These are phyloP conservation scores for Bergia sp. DNA, from an alignment of 92 coral and sea anemone species.

Conservation along the genomic window DNA sequence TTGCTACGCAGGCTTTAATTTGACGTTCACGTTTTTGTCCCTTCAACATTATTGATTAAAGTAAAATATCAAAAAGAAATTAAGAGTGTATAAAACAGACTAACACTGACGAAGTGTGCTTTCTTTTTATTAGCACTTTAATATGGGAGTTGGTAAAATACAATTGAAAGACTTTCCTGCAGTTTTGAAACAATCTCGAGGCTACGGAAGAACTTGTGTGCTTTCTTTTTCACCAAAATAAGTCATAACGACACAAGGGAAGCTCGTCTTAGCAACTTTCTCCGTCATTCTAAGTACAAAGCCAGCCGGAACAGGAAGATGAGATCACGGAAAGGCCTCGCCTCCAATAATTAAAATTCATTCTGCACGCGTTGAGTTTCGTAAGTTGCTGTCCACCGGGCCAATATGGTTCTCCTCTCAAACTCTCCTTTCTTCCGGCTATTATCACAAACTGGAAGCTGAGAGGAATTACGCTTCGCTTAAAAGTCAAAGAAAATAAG, in stretches of 20 bases:
- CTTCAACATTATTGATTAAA: no score
- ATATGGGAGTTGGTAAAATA: not conserved
- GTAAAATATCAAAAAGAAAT: no score
- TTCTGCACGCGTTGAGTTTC: not conserved
- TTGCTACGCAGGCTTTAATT: no score
- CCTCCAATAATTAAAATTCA: no score
- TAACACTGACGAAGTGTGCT: no score
- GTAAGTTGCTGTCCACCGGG: not conserved
- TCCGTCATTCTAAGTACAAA: not conserved
- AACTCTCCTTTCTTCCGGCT: no score
- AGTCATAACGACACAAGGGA: not conserved
- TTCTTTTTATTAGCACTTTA: no score
- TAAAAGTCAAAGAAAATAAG: not conserved
- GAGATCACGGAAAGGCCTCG: not conserved
- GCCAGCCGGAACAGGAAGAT: not conserved
- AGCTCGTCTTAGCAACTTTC: no score
- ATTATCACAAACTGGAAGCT: not conserved
- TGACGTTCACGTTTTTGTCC: no score
- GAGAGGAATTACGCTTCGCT: not conserved
- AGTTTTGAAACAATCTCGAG: not conserved
- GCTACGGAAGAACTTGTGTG: not conserved
- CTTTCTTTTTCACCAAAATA: not conserved
- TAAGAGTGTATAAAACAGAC: no score
- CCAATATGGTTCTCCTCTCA: not conserved
- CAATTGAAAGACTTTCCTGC: not conserved